Percentiles rank a stretch among this genome's conserved stretches.
These are phyloP conservation scores for Paraescarpia echinospica DNA, from an alignment of 1,140 invertebrate genomes.

Conservation along the genomic window DNA sequence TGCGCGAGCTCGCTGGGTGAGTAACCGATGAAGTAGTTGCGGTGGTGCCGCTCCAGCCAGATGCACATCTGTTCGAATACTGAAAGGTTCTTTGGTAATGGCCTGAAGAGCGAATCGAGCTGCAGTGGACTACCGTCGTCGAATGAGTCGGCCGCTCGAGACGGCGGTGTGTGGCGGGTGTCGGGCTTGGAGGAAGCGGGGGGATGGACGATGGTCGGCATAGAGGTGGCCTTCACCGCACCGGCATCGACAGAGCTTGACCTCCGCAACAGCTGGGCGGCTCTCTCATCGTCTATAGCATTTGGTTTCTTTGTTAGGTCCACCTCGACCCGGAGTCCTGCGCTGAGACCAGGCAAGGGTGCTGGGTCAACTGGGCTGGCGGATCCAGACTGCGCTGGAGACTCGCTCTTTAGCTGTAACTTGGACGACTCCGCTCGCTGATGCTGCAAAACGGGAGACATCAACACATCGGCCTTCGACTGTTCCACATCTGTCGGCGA, in stretches of 20 bases:
- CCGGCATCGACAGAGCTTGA: not conserved
- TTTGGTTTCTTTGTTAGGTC: not conserved
- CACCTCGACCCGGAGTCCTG: not conserved
- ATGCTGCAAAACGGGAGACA: not conserved
- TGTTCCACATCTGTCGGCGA: not conserved
- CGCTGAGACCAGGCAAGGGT: not conserved
- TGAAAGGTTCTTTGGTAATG: slow-evolving; percentile 13
- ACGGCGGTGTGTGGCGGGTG: not conserved
- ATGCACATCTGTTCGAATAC: slow-evolving; percentile 23
- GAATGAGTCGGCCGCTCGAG: not conserved
- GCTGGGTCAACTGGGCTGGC: not conserved
- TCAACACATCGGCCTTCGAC: not conserved
- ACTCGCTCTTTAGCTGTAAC: not conserved
- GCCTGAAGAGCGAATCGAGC: slow-evolving; percentile 19
- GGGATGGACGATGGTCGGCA: not conserved
- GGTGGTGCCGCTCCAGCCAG: slow-evolving; percentile 27
- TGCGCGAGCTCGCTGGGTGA: slow-evolving; percentile 20
- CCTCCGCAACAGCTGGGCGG: not conserved
- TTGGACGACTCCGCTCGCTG: not conserved
- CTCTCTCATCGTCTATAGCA: not conserved
- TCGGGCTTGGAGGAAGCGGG: not conserved
- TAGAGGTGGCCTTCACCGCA: not conserved
- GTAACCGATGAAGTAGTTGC: slow-evolving; percentile 32
- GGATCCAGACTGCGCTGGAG: not conserved
- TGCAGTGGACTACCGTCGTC: not conserved